Conservation (phyloP, 2,888 invertebrate species). For the Phanerotoma sp. region DNA sequence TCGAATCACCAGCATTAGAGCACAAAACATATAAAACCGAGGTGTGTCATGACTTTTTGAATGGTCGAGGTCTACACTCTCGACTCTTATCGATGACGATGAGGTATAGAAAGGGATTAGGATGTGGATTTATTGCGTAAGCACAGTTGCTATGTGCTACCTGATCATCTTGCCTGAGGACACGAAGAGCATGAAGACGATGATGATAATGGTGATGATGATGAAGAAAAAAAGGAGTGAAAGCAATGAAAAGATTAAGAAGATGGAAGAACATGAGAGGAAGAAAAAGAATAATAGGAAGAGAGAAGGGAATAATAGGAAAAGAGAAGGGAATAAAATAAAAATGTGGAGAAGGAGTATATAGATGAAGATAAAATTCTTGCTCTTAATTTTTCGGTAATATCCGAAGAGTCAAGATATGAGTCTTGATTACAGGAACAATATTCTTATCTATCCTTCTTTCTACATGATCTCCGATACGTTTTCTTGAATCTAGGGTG, state of each 20-base stretch:
- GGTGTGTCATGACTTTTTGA: slow-evolving; percentile 6
- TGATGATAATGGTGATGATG: not conserved
- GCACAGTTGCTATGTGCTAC: slow-evolving; percentile 16
- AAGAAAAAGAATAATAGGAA: slow-evolving; percentile 12
- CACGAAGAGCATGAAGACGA: not conserved
- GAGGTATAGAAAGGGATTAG: slow-evolving; percentile 3
- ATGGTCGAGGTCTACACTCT: not conserved
- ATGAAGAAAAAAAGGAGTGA: slow-evolving; percentile 1
- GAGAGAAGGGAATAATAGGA: slow-evolving; percentile 24
- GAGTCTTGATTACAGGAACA: slow-evolving; percentile 10
- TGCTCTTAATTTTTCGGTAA: slow-evolving; percentile 12
- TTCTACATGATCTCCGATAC: slow-evolving; percentile 8
- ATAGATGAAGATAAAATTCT: not conserved
- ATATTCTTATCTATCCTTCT: not conserved
- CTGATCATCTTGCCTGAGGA: slow-evolving; percentile 17
- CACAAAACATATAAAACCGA: too few species aligned
- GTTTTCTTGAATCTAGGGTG: slow-evolving; percentile 21
- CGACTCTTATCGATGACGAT: not conserved
- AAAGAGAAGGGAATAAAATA: slow-evolving; percentile 25
- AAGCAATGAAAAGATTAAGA: too few species aligned
- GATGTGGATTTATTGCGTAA: slow-evolving; percentile 20
- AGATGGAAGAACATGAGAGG: too few species aligned
- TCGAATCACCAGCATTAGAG: slow-evolving; percentile 5
- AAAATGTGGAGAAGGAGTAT: slow-evolving; percentile 25
- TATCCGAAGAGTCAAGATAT: slow-evolving; percentile 5